Percentiles rank a stretch among this genome's conserved stretches.
Conservation (phyloP, 1,140 invertebrate genomes). For the Calliphora vicina region DNA sequence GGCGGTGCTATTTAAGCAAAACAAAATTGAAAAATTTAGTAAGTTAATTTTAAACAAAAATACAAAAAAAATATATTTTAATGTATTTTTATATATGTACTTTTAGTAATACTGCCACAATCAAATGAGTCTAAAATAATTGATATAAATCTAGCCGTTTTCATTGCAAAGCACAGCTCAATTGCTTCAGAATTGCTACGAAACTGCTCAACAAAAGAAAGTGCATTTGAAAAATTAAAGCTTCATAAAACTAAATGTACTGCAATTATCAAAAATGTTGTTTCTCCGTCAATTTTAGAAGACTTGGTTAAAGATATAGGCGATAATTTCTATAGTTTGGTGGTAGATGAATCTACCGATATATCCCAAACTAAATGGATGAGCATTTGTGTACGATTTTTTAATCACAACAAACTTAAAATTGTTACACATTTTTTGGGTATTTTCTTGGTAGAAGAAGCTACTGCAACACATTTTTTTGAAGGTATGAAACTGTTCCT, state of each 20-base stretch:
- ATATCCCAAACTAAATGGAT: neutral
- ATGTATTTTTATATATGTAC: too few relatives aligned
- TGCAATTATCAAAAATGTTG: neutral
- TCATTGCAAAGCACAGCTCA: neutral
- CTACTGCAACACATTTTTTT: neutral
- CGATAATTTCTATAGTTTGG: neutral
- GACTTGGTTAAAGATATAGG: neutral
- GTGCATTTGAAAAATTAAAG: neutral
- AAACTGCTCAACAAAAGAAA: neutral
- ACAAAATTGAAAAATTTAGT: neutral
- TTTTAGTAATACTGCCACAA: neutral
- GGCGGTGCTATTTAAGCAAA: neutral
- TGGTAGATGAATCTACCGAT: conserved; percentile 1
- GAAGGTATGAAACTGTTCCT: neutral
- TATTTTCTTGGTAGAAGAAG: conserved; percentile 12
- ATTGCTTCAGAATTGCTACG: neutral
- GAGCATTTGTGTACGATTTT: neutral
- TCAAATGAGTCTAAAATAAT: neutral
- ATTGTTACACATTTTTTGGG: neutral
- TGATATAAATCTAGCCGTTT: neutral
- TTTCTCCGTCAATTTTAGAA: neutral
- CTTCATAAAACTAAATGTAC: neutral
- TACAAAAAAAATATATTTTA: too few relatives aligned
- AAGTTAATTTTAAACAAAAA: neutral
- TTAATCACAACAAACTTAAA: neutral